Base-by-base conservation (phyloP, 2,888 invertebrate species). In the Ormyrus rosae region DNA sequence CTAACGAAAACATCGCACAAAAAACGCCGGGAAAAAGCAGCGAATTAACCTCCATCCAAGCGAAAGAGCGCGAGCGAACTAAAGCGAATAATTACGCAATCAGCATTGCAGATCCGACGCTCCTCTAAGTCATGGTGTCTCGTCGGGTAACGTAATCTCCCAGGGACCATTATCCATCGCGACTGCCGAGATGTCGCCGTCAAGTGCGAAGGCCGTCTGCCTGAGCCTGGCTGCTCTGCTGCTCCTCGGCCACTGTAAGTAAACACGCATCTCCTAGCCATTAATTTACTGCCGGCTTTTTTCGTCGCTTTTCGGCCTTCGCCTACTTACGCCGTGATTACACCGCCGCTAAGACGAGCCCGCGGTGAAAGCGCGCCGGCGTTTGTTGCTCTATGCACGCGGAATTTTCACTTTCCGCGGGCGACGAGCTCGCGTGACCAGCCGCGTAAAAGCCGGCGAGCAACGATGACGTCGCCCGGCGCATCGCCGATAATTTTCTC, bases 221-320 rank as follows among this genome's bases (percentile, higher is more conserved):
- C 55, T 84, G 69, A 82, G 74, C 68, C 83, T 88, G 65, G 84
- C 85, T 68, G 81, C 86, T 78, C 82, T 89, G 61, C 71, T 89
- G 70, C 71, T 87, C 45, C 84, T 87, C 63, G 85, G 82, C 50
- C 83, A 87, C 78, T 84, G 89, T 89, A 74, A 86, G 86, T 85
- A 81, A 50, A 60, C 56, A 64, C 13, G 60, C 34, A n/a, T 65
- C n/a, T 50, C 34, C 61, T 1, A 11, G 0, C 53, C 51, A 0
- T 60, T 60, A 6, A 51, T 55, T 55, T 0, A 11, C 45, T 10
- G 10, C 11, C 5, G 9, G n/a, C 48, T 61, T 63, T 79, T 83
- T 71, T 9, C 72, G 68, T 70, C 48, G 50, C 11, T 61, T 13
- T 48, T 60, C 61, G 83, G 84, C 85, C 86, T 86, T 87, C 85